phyloP scores from a whole-genome alignment of 2,888 invertebrate species.

The Bimastos eiseni region DNA sequence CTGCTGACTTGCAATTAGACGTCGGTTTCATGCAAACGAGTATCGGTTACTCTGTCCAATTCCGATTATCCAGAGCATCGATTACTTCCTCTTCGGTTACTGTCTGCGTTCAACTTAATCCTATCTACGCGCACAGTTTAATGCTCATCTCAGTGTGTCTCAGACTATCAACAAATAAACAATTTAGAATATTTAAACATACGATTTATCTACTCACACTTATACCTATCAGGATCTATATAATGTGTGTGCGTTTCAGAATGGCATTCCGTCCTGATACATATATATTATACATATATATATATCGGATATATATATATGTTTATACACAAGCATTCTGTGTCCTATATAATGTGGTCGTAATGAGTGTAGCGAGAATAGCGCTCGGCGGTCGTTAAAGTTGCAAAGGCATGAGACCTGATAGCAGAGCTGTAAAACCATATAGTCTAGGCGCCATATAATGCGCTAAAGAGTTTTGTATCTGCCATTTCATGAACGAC shows the following conservation, averaged over 20 bases:
- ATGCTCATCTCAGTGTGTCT: neutral
- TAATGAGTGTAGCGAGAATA: neutral
- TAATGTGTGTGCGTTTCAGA: neutral
- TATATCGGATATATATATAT: neutral
- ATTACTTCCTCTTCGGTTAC: neutral
- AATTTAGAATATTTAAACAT: no score
- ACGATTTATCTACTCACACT: neutral
- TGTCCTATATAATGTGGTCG: neutral
- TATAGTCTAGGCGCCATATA: neutral
- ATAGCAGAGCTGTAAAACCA: neutral
- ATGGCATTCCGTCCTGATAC: neutral
- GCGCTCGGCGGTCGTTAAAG: neutral
- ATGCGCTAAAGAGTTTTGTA: neutral
- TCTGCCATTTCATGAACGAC: conserved; percentile 2
- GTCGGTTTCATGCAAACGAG: conserved; percentile 13
- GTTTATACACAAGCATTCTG: neutral
- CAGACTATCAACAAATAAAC: neutral
- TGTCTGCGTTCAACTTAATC: neutral
- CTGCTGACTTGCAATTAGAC: neutral
- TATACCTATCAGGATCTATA: neutral
- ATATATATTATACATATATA: neutral
- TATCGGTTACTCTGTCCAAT: conserved; percentile 7
- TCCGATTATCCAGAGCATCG: neutral
- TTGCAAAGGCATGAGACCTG: conserved; percentile 13
- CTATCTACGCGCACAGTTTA: neutral